These are phyloP conservation scores for Abrostola tripartita DNA, from an alignment of 2,888 invertebrate genomes.

Conservation along the genomic window DNA sequence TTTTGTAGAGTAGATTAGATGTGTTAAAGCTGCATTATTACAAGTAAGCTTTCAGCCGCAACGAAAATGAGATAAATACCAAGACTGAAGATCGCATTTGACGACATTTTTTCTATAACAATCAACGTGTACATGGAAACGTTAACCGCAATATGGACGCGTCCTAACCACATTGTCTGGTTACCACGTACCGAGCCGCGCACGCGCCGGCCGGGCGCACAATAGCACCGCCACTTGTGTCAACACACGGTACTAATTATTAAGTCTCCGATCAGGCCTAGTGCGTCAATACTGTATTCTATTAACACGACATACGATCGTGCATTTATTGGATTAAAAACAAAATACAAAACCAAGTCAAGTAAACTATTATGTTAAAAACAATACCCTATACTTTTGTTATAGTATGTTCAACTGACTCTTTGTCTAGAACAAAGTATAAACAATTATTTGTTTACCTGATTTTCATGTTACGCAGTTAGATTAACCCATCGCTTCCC, in stretches of 20 bases:
- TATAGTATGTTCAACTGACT: conserved; percentile 1
- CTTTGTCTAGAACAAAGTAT: background rate
- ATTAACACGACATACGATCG: background rate
- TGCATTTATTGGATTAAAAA: background rate
- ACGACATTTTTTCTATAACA: too few species aligned
- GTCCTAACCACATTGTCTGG: conserved; percentile 30
- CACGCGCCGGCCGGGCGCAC: conserved; percentile 50
- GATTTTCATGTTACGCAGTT: too few species aligned
- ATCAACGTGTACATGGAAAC: conserved; percentile 15
- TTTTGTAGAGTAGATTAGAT: too few species aligned
- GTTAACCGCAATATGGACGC: conserved; percentile 14
- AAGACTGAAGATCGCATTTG: too few species aligned
- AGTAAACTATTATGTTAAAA: conserved; percentile 8
- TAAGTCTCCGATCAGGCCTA: conserved; percentile 24
- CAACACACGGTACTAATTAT: conserved; percentile 43
- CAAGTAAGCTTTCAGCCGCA: too few species aligned
- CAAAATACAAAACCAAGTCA: background rate
- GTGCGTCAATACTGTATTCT: conserved; percentile 35
- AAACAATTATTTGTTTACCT: too few species aligned
- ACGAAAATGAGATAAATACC: too few species aligned
- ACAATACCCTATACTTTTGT: background rate
- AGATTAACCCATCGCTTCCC: too few species aligned
- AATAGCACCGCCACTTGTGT: conserved; percentile 49
- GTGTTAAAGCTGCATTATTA: too few species aligned
- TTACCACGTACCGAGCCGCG: conserved; percentile 44